Base-by-base conservation (phyloP, 2,888 invertebrate genomes). In the Pteria penguin region DNA sequence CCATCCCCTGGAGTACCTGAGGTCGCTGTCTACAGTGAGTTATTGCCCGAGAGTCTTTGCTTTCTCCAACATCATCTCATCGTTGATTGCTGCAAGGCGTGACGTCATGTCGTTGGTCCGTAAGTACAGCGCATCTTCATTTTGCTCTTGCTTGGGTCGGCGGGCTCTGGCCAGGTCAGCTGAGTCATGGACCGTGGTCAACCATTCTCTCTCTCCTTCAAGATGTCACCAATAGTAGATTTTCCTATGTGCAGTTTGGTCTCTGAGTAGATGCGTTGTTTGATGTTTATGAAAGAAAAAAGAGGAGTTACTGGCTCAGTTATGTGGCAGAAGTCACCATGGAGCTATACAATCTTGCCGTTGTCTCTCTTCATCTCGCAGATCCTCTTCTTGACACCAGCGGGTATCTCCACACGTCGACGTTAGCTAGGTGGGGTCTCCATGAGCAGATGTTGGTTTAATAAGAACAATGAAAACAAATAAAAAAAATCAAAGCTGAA, bases 91-190 rank as follows among this genome's bases (percentile, higher is more conserved):
- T 1, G 63, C 63, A 31, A 63, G 63, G n/a, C 61, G 68, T 26
- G 75, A n/a, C 14, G 31, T 62, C 36, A 69, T 69, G 65, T 68
- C 63, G 4, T 55, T 55, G 60, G 67, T 67, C 63, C 75, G 63
- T 2, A 63, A 31, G 63, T 36, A 69, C 33, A 69, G 32, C 4
- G 75, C 75, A 26, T 75, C 69, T 32, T 69, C 69, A 11, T 69
- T 62, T 61, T 75, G 52, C n/a, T 69, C 31, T 11, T 72, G 54
- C 32, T 72, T 62, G 27, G 62, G 63, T 22, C 22, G 65, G 22
- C 36, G n/a, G 4, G 62, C n/a, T 8, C 14, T 26, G 29, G 66
- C 11, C 14, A n/a, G 31, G 36, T 58, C 32, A 8, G 18, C n/a
- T 2, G 29, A 58, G 24, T 74, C 45, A 14, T 3, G 32, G 22